Evolutionary conservation across 2,113 vertebrate genomes (phyloP).

Genomic region (Pomatorhinus ruficollis): DNA sequence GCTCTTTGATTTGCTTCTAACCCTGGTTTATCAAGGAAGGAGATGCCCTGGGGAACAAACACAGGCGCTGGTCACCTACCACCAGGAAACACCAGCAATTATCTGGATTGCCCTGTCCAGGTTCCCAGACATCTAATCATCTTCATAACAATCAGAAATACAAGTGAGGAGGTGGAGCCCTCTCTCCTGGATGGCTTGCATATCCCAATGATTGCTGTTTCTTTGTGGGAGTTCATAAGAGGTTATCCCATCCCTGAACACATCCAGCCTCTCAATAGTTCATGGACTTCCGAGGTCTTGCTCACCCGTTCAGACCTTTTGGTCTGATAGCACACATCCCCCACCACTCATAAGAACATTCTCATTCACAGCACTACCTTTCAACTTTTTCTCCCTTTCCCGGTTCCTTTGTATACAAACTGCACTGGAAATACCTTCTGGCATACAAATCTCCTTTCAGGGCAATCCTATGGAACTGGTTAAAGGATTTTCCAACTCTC

Average conservation of each 20-base stretch:
- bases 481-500: conserved; percentile 22
- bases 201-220: background rate
- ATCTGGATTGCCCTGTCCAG: background rate
- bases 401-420: background rate
- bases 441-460: background rate
- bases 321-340: background rate
- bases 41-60: background rate
- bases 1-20: background rate
- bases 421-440: background rate
- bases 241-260: background rate
- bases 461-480: conserved; percentile 27
- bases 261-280: background rate
- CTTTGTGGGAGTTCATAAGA: background rate
- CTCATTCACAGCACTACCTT: background rate
- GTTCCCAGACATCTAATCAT: background rate
- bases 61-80: background rate
- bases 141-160: background rate
- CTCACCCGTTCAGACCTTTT: background rate
- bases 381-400: background rate
- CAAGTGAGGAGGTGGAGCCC: background rate
- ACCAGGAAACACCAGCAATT: background rate
- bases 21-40: background rate
- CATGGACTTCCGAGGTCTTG: background rate
- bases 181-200: background rate
- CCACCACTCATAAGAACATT: background rate